These are phyloP conservation scores for Eristalinus sepulchralis DNA, from an alignment of 2,888 invertebrate genomes.

Conservation along the genomic window DNA sequence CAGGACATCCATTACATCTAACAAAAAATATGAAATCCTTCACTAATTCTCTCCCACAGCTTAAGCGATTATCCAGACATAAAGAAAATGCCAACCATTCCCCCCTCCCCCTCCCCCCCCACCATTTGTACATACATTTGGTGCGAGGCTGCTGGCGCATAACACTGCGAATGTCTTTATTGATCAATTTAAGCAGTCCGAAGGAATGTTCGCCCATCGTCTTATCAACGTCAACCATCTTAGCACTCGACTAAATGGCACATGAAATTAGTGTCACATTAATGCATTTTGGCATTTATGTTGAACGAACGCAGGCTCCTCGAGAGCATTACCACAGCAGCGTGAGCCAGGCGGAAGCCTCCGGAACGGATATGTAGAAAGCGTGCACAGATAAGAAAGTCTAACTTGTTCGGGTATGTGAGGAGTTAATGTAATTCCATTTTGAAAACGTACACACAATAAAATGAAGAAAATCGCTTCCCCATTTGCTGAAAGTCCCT, in stretches of 20 bases:
- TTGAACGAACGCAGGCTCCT: constrained; percentile 1
- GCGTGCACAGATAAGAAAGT: constrained; percentile 39
- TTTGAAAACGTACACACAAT: constrained; percentile 24
- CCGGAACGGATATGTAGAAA: constrained; percentile 27
- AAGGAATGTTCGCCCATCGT: background rate
- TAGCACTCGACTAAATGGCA: constrained; percentile 52
- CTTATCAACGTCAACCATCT: constrained; percentile 24
- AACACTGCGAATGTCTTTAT: background rate
- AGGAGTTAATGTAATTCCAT: constrained; percentile 31
- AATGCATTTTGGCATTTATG: constrained; percentile 17
- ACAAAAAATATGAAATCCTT: background rate
- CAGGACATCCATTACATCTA: background rate
- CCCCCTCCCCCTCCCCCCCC: background rate
- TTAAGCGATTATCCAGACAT: background rate
- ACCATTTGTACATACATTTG: background rate
- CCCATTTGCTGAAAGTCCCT: constrained; percentile 41
- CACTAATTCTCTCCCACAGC: background rate
- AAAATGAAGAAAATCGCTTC: constrained; percentile 42
- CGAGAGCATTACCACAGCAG: constrained; percentile 28
- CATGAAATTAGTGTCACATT: constrained; percentile 35
- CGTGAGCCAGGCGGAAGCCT: constrained; percentile 28
- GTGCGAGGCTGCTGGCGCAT: background rate
- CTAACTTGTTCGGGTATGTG: constrained; percentile 8
- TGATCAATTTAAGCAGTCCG: background rate
- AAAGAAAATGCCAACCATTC: background rate